These are phyloP conservation scores for Neodontobutis hainanensis DNA, from an alignment of 2,113 vertebrate species.

Conservation along the genomic window DNA sequence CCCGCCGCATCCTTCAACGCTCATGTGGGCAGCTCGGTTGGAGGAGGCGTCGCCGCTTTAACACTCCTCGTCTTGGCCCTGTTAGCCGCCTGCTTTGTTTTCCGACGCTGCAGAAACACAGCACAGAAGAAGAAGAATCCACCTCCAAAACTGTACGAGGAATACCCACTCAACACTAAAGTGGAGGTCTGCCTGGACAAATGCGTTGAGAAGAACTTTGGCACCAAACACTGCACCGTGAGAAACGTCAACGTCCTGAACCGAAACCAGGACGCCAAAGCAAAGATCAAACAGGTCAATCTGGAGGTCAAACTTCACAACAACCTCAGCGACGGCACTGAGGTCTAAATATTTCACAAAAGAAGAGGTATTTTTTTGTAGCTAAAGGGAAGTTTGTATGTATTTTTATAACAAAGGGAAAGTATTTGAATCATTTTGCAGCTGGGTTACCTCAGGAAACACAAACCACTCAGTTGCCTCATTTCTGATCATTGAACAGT, in stretches of 20 bases:
- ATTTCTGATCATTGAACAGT: background rate
- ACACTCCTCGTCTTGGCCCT: slow-evolving; percentile 84
- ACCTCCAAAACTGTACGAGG: slow-evolving; percentile 60
- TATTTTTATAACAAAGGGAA: slow-evolving; percentile 84
- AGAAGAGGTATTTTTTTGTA: slow-evolving; percentile 63
- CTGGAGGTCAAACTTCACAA: slow-evolving; percentile 92
- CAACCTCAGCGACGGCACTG: slow-evolving; percentile 92
- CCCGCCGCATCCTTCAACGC: slow-evolving; percentile 77
- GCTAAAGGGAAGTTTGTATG: slow-evolving; percentile 79
- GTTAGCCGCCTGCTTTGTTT: slow-evolving; percentile 81
- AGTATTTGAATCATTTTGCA: slow-evolving; percentile 67
- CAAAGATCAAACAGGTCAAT: slow-evolving; percentile 89
- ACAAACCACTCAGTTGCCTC: slow-evolving; percentile 41
- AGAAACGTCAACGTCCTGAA: slow-evolving; percentile 84
- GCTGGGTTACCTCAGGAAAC: slow-evolving; percentile 80
- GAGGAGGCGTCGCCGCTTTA: slow-evolving; percentile 83
- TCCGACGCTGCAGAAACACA: slow-evolving; percentile 77
- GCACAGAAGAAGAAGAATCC: slow-evolving; percentile 68
- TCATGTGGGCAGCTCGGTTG: slow-evolving; percentile 84
- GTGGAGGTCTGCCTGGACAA: slow-evolving; percentile 84
- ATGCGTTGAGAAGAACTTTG: slow-evolving; percentile 78
- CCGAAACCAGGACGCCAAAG: slow-evolving; percentile 66
- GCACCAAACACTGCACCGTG: slow-evolving; percentile 84
- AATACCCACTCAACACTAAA: slow-evolving; percentile 92
- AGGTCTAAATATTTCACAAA: slow-evolving; percentile 80